Conservation (phyloP, 2,113 vertebrate genomes). For the Trematocara zebra region DNA sequence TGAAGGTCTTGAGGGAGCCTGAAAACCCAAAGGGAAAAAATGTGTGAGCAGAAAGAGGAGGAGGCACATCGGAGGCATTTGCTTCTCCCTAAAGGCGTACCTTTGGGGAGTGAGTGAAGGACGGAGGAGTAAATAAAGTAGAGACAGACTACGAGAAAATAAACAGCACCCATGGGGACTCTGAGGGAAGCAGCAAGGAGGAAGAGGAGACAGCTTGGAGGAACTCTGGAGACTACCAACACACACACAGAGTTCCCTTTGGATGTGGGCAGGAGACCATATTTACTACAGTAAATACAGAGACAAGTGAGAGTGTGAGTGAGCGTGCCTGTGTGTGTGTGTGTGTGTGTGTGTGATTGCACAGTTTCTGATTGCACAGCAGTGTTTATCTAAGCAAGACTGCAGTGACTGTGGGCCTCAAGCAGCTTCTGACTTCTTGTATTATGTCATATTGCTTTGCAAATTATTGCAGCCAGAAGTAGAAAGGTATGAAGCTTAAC, state of each 20-base stretch:
- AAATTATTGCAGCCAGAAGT: not conserved
- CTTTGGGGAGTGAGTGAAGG: constrained; percentile 4
- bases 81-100: constrained; percentile 1
- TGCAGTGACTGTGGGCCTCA: not conserved
- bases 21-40: not conserved
- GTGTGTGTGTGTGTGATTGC: not conserved
- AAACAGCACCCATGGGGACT: constrained; percentile 6
- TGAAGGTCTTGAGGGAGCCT: not conserved
- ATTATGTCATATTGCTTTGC: not conserved
- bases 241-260: not conserved
- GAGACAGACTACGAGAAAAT: constrained; percentile 10
- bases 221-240: constrained; percentile 12
- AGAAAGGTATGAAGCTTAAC: not conserved
- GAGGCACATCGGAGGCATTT: not conserved
- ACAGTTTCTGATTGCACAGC: not conserved
- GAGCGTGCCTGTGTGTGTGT: not conserved
- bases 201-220: constrained; percentile 14
- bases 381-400: constrained; percentile 33
- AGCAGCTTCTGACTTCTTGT: constrained; percentile 22
- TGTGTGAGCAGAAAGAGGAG: not conserved
- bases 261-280: constrained; percentile 15
- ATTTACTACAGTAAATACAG: constrained; percentile 36
- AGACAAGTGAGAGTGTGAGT: not conserved
- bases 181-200: not conserved
- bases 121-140: constrained; percentile 35